A percentile compares a stretch with the other conserved stretches of the same genome.
Evolutionary conservation across 2,797 vertebrate species (phyloP).

Genomic region (Acridotheres tristis): DNA sequence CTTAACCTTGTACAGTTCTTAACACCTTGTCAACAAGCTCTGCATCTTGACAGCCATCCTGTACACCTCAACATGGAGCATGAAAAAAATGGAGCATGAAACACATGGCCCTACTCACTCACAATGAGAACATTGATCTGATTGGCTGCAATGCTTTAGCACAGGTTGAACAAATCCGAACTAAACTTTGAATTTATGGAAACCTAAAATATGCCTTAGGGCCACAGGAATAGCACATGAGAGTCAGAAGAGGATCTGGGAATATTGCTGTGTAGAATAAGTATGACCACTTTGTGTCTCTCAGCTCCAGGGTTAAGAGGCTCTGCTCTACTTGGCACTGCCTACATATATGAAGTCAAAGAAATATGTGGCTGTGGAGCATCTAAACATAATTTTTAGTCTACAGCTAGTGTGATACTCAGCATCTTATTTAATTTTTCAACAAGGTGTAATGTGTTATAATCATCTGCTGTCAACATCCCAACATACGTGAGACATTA

Average conservation of each 20-base stretch:
- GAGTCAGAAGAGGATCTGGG: neutral
- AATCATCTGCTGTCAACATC: neutral
- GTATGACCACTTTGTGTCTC: fast-evolving
- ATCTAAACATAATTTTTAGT: neutral
- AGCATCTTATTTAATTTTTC: neutral
- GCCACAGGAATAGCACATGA: neutral
- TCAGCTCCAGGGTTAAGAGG: neutral
- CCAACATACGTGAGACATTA: neutral
- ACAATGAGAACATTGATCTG: neutral
- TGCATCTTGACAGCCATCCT: neutral
- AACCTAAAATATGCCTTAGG: neutral
- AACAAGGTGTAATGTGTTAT: neutral
- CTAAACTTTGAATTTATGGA: neutral
- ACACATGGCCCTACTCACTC: fast-evolving
- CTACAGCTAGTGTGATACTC: neutral
- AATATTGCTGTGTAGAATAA: neutral
- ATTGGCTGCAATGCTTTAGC: neutral
- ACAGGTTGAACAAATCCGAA: neutral
- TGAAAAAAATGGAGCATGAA: neutral
- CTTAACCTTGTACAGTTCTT: neutral
- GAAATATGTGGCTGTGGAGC: neutral
- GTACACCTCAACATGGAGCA: neutral
- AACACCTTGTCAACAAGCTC: neutral
- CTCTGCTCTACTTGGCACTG: neutral
- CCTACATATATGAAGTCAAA: neutral